Base-by-base conservation (phyloP, 2,888 invertebrate genomes). In the Scaptomyza caliginosa region DNA sequence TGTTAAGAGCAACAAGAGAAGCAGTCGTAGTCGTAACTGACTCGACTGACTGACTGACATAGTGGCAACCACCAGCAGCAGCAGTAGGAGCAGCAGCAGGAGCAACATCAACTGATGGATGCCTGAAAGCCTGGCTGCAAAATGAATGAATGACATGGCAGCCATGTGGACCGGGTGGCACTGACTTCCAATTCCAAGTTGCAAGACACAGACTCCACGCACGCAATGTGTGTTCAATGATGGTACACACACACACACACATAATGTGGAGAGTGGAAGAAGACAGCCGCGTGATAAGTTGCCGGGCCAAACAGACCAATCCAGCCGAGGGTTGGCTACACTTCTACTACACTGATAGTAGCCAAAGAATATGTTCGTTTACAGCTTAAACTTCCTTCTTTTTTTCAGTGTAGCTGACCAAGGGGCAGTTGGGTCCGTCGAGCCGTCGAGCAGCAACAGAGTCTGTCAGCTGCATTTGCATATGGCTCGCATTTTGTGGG, bases 141-240 rank as follows among this genome's bases (percentile, higher is more conserved):
- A 81, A 86, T 81, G 87, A 67, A 87, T 86, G 88, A 88, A 86
- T 87, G 83, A 86, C 88, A 86, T 77, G 88, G 65, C 77, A 63
- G 67, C 66, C 86, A 80, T 76, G 62, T 71, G 65, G 62, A 62
- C 70, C 64, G 77, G 66, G 77, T 77, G 74, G 66, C 74, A 52
- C 4, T 5, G 17, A 39, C 68, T 59, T 59, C 38, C 11, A 16
- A 16, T 49, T 49, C 19, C 28, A 8, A 17, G 17, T 26, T 19
- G 10, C 49, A n/a, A n/a, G 19, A 43, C 13, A 38, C 45, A 13
- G 46, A 49, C 63, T 58, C 43, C 50, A 62, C 68, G 55, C 82
- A 68, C 72, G 75, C 64, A 74, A 74, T 62, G 54, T 62, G 54
- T 52, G 72, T 62, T 65, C 66, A 72, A 65, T 72, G 77, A 63